A percentile compares a stretch with the other conserved stretches of the same genome.
Evolutionary conservation across 2,797 vertebrate species (phyloP).

Genomic region (Iguana delicatissima): DNA sequence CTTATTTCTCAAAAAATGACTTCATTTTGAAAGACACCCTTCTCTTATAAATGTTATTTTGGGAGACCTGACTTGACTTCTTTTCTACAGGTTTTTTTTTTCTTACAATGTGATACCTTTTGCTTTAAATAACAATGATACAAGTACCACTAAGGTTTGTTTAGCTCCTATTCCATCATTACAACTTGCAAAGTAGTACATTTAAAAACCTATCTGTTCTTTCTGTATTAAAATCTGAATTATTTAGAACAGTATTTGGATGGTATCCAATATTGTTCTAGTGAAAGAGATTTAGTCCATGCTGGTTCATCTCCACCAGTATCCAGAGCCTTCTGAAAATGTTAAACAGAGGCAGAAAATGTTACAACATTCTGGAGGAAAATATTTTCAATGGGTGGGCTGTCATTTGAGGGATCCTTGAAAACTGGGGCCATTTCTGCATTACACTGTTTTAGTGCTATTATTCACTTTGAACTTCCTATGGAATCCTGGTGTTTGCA

Average conservation of each 20-base stretch:
- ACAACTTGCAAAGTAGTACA: background rate
- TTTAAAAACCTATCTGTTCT: too few relatives aligned
- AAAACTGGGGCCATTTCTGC: too few relatives aligned
- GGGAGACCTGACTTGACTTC: background rate
- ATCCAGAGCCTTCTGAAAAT: background rate
- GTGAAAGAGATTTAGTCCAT: background rate
- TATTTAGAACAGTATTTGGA: background rate
- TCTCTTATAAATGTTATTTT: background rate
- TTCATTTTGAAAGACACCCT: background rate
- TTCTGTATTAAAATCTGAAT: background rate
- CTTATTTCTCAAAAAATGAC: background rate
- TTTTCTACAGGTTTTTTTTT: background rate
- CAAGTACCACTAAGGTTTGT: background rate
- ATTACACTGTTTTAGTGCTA: too few relatives aligned
- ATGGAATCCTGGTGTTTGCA: too few relatives aligned
- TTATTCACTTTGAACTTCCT: too few relatives aligned
- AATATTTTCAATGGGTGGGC: background rate
- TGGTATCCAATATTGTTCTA: background rate
- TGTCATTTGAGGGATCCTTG: background rate
- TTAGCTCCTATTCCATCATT: background rate
- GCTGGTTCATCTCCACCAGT: background rate
- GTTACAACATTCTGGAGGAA: background rate
- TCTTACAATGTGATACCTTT: background rate
- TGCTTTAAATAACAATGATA: background rate
- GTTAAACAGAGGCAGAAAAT: background rate